Base-by-base conservation (phyloP, 2,888 invertebrate species). In the Thelaira solivaga region DNA sequence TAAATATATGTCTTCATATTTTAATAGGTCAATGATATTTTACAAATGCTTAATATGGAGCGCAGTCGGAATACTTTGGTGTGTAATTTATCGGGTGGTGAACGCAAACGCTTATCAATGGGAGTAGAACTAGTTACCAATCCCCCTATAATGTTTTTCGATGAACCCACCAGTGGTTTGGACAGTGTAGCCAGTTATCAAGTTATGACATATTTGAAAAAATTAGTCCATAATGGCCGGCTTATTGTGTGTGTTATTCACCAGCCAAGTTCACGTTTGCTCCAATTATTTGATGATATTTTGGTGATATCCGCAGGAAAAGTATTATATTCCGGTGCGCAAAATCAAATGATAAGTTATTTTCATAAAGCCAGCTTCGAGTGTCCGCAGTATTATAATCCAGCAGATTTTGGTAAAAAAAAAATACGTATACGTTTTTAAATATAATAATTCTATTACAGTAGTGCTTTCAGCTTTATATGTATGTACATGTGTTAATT, bases 61-160 rank as follows among this genome's bases (percentile, higher is more conserved):
- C 90, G 91, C 61, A 91, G 92, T 61, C 90, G 92, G 45, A 89
- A 92, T 81, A 95, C 95, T 0, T 90, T 93, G 80, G 94, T 95
- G 0, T 90, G 90, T 2, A 90, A 91, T 49, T 90, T 97, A 53
- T 97, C 97, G 2, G 97, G 97, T 1, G 97, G 97, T 1, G 95
- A 97, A 89, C 92, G 93, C 83, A 97, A 97, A 89, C 91, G 97
- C 82, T 91, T 97, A 29, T 94, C 97, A 1, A 96, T 97, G 74
- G 97, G 96, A 16, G 90, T 96, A 75, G 97, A 97, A 90, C 90
- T 97, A 81, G 92, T 97, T 82, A 96, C 94, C 85, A 96, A 97
- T 89, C 97, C 97, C 0, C 95, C 96, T 1, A 92, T 97, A 51
- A 95, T 97, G 94, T 96, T 97, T 88, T 93, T 97, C 81, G 97